Base-by-base conservation (phyloP, 2,888 invertebrate genomes). In the Quadriops clusia region DNA sequence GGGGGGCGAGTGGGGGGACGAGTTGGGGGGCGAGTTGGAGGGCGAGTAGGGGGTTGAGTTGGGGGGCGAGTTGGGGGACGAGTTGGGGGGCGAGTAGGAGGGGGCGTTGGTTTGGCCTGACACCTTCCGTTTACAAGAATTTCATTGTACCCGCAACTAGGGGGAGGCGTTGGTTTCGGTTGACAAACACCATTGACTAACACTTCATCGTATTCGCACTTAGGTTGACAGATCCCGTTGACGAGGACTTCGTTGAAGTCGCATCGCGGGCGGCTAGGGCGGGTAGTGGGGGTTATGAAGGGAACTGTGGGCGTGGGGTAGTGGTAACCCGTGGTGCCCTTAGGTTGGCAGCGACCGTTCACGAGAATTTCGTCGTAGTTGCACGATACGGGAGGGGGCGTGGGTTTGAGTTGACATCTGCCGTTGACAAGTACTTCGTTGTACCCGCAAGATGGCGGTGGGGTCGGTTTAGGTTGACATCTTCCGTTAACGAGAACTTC, bases 211-310 rank as follows among this genome's bases (percentile, higher is more conserved):
- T n/a, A n/a, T n/a, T n/a, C n/a, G n/a, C n/a, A n/a, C 18, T 36
- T 43, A 23, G 44, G 39, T 5, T 40, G 35, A 23, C 44, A 44
- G 17, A 30, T 36, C 9, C 41, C 42, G 14, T 43, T 40, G 14
- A 31, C 33, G n/a, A 42, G 17, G 4, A 36, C 18, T 8, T 33
- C 36, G 28, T 42, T 40, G 26, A 38, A 37, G 23, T 32, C 33
- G 31, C 43, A 44, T n/a, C n/a, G n/a, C n/a, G n/a, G n/a, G n/a
- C n/a, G n/a, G n/a, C n/a, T n/a, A n/a, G n/a, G n/a, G n/a, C n/a
- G n/a, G n/a, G n/a, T n/a, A n/a, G n/a, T n/a, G n/a, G n/a, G n/a
- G n/a, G n/a, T n/a, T n/a, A n/a, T n/a, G n/a, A n/a, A n/a, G n/a
- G n/a, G n/a, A n/a, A n/a, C n/a, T n/a, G n/a, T n/a, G n/a, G n/a